Conservation (phyloP, 2,797 vertebrate genomes). For the Hoplostethus mediterraneus region DNA sequence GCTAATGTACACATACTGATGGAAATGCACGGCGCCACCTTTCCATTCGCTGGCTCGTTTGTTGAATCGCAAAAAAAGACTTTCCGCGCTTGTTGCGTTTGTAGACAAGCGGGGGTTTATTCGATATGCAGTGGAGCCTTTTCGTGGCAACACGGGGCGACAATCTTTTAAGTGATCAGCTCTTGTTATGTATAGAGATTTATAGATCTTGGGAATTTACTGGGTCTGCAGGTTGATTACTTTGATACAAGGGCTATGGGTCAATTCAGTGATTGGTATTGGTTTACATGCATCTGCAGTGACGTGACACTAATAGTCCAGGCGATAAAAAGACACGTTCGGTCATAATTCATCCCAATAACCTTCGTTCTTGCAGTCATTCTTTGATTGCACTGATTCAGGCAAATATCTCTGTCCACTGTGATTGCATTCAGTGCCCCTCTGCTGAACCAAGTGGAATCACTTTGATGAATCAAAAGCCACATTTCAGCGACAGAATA, state of each 20-base stretch:
- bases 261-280: conserved; percentile 34
- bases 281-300: conserved; percentile 35
- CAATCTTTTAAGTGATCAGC: conserved; percentile 59
- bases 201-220: conserved; percentile 37
- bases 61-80: conserved; percentile 70
- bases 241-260: conserved; percentile 30
- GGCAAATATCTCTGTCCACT: conserved; percentile 24
- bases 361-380: neutral
- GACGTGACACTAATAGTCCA: conserved; percentile 30
- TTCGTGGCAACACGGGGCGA: conserved; percentile 43
- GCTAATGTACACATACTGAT: conserved; percentile 83
- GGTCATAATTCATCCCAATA: conserved; percentile 12
- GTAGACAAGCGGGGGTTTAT: conserved; percentile 45
- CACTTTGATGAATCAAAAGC: neutral
- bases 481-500: conserved; percentile 35
- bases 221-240: conserved; percentile 38
- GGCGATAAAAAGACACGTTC: conserved; percentile 31
- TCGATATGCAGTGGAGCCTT: conserved; percentile 39
- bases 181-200: conserved; percentile 46
- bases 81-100: conserved; percentile 59
- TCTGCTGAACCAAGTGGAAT: conserved; percentile 16
- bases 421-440: conserved; percentile 1
- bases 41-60: conserved; percentile 70
- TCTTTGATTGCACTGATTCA: conserved; percentile 17
- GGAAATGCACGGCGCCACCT: conserved; percentile 75